These are phyloP conservation scores for Agapetus fuscipes DNA, from an alignment of 2,888 invertebrate species.

Conservation along the genomic window DNA sequence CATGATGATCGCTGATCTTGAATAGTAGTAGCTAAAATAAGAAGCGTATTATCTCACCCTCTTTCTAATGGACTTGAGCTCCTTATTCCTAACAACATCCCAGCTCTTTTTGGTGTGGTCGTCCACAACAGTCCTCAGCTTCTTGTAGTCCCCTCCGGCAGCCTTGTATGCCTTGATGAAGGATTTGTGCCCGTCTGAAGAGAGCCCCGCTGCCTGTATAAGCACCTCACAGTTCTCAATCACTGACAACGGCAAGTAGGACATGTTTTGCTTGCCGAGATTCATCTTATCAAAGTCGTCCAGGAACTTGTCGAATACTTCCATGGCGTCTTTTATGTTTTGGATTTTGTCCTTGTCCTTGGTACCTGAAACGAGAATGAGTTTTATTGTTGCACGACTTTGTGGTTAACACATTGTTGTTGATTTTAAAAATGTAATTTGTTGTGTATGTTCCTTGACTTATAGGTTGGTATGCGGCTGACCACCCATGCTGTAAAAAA, in stretches of 20 bases:
- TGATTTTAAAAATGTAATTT: too few relatives aligned
- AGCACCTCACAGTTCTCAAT: constrained; percentile 46
- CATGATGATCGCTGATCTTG: too few relatives aligned
- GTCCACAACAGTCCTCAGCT: constrained; percentile 52
- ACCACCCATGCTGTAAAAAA: too few relatives aligned
- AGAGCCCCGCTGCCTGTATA: constrained; percentile 41
- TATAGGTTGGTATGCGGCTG: too few relatives aligned
- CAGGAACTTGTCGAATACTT: constrained; percentile 61
- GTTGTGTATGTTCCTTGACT: too few relatives aligned
- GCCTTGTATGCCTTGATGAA: constrained; percentile 56
- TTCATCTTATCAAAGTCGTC: constrained; percentile 63
- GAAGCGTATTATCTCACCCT: constrained; percentile 24
- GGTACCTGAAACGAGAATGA: constrained; percentile 47
- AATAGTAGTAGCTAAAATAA: too few relatives aligned
- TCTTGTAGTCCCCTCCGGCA: constrained; percentile 63
- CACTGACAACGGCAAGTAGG: constrained; percentile 54
- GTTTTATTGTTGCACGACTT: constrained; percentile 27
- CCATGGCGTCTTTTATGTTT: constrained; percentile 64
- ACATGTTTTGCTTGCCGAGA: constrained; percentile 56
- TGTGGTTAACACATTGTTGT: constrained; percentile 21
- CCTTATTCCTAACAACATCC: constrained; percentile 63
- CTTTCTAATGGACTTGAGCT: constrained; percentile 48
- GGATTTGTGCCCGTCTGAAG: constrained; percentile 36
- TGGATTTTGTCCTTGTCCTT: constrained; percentile 65
- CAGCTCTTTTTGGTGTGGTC: constrained; percentile 51